These are phyloP conservation scores for Lithophane semibrunnea DNA, from an alignment of 2,888 invertebrate genomes.

Conservation along the genomic window DNA sequence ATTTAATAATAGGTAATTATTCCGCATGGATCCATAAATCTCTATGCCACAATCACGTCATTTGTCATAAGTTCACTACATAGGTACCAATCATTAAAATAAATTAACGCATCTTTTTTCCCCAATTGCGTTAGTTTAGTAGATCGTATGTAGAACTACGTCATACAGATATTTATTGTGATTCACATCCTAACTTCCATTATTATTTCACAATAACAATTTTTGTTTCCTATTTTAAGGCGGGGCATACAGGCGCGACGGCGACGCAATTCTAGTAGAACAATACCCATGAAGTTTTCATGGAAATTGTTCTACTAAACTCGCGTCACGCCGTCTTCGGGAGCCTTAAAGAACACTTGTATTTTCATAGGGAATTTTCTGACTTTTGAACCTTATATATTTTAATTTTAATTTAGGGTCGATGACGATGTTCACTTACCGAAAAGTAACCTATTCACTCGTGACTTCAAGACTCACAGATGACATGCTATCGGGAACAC, in stretches of 20 bases:
- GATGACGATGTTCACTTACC: neutral
- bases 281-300: too few species aligned
- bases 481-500: neutral
- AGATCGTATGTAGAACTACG: conserved; percentile 1
- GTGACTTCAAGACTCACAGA: neutral
- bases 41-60: neutral
- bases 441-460: neutral
- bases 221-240: neutral
- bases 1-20: neutral
- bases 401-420: too few species aligned
- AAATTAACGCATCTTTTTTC: neutral
- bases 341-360: too few species aligned
- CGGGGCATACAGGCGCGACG: too few species aligned
- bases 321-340: too few species aligned
- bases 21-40: too few species aligned
- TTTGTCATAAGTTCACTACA: neutral
- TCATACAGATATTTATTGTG: conserved; percentile 8
- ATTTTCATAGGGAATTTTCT: too few species aligned
- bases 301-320: too few species aligned
- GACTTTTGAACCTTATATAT: too few species aligned
- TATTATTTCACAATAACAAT: neutral
- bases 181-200: neutral
- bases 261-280: too few species aligned
- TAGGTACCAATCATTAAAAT: neutral
- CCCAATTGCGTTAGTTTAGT: neutral